Percentiles rank a stretch among this genome's conserved stretches.
phyloP scores from a whole-genome alignment of 2,888 invertebrate genomes.

The Oxyscelio sp. region DNA sequence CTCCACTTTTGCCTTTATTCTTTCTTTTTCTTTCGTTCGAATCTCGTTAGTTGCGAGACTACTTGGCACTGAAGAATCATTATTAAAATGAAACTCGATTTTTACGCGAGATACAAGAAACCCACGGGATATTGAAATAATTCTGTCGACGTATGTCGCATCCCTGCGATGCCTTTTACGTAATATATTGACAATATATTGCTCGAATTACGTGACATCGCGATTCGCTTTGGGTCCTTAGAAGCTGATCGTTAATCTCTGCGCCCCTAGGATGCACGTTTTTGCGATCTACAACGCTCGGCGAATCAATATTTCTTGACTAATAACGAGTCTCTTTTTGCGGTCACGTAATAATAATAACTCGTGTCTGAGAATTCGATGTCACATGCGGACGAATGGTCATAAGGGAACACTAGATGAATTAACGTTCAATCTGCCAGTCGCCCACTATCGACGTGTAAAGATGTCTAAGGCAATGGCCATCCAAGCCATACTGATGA shows the following conservation, averaged over 20 bases:
- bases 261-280: too few relatives aligned
- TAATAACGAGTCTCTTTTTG: constrained; percentile 7
- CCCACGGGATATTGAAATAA: constrained; percentile 41
- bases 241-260: too few relatives aligned
- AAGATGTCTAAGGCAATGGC: too few relatives aligned
- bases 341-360: background rate
- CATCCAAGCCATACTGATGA: too few relatives aligned
- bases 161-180: constrained; percentile 8
- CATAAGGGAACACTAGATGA: too few relatives aligned
- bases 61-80: constrained; percentile 55
- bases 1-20: constrained; percentile 6
- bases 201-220: too few relatives aligned
- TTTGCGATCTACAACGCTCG: too few relatives aligned
- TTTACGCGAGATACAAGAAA: constrained; percentile 36
- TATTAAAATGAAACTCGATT: constrained; percentile 67
- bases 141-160: constrained; percentile 3
- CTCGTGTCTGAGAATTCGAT: background rate
- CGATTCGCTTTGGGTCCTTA: too few relatives aligned
- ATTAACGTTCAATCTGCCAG: too few relatives aligned
- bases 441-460: too few relatives aligned
- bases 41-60: constrained; percentile 63
- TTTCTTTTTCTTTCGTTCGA: constrained; percentile 35
- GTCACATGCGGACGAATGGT: constrained; percentile 1
- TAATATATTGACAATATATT: too few relatives aligned
- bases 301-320: constrained; percentile 19